Conservation (phyloP, 2,113 vertebrate species). For the Stigmatopora nigra region DNA sequence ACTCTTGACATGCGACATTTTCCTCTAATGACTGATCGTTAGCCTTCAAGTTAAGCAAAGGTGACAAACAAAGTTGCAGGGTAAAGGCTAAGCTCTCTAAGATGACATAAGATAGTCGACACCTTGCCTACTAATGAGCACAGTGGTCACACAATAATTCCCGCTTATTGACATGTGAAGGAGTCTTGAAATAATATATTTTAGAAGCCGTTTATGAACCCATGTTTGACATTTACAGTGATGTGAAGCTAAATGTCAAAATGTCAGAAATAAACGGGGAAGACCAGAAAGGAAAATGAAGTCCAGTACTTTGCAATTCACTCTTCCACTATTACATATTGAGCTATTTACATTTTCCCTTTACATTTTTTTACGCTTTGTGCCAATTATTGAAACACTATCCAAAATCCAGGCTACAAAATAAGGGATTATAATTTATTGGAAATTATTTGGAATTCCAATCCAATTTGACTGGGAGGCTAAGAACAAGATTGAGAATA, state of each 20-base stretch:
- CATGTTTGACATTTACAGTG: slow-evolving; percentile 54
- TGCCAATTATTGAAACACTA: too few species aligned
- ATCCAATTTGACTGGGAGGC: too few species aligned
- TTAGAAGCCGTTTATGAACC: slow-evolving; percentile 43
- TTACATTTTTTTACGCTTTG: too few species aligned
- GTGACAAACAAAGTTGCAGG: background rate
- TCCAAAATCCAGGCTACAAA: too few species aligned
- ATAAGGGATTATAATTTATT: too few species aligned
- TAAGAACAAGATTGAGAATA: too few species aligned
- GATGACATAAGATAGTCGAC: slow-evolving; percentile 1
- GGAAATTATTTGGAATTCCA: too few species aligned
- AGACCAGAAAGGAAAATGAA: slow-evolving; percentile 29
- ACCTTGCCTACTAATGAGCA: slow-evolving; percentile 22
- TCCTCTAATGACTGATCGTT: background rate
- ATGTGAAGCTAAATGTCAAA: slow-evolving; percentile 60
- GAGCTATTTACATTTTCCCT: background rate
- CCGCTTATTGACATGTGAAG: slow-evolving; percentile 43
- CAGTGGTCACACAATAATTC: slow-evolving; percentile 42
- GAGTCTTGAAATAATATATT: slow-evolving; percentile 32
- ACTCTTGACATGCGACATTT: background rate
- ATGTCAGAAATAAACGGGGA: slow-evolving; percentile 49
- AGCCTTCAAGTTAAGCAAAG: background rate
- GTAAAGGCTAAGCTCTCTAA: background rate
- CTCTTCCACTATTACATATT: background rate
- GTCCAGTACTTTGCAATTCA: background rate